Percentiles rank a stretch among this genome's conserved stretches.
Evolutionary conservation across 2,797 vertebrate genomes (phyloP).

Genomic region (Mionectes olivaceus): DNA sequence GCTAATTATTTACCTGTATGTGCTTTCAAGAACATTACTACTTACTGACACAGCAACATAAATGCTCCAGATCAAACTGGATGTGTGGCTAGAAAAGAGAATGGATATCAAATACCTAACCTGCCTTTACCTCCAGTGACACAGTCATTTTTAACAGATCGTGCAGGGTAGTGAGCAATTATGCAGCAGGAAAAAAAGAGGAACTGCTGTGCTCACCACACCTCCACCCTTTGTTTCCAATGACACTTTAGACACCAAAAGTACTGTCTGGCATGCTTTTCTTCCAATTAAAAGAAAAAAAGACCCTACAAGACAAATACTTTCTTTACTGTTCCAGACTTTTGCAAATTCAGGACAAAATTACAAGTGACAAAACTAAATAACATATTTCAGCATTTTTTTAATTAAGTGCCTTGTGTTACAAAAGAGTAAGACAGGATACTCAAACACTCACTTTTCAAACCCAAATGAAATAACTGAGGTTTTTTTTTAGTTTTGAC

Average conservation of each 20-base stretch:
- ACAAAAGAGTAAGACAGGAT: not conserved
- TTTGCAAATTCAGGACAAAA: not conserved
- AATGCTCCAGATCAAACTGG: not conserved
- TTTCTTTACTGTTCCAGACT: not conserved
- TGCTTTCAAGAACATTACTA: not conserved
- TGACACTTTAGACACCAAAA: not conserved
- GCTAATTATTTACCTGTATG: not conserved
- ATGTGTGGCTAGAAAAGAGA: not conserved
- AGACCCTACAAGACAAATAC: not conserved
- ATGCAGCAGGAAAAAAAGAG: fast-evolving
- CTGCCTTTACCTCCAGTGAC: not conserved
- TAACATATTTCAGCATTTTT: not conserved
- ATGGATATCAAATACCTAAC: not conserved
- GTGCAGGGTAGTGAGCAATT: not conserved
- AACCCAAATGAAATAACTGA: not conserved
- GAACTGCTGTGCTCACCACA: not conserved
- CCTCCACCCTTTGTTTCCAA: not conserved
- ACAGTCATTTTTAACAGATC: not conserved
- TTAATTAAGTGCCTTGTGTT: not conserved
- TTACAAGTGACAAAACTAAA: not conserved
- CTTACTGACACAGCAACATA: not conserved
- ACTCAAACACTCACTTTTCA: not conserved
- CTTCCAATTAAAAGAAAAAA: not conserved
- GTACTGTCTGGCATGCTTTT: not conserved
- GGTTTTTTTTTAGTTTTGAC: not conserved